These are phyloP conservation scores for Numida meleagris DNA, from an alignment of 2,113 vertebrate species.

Conservation along the genomic window DNA sequence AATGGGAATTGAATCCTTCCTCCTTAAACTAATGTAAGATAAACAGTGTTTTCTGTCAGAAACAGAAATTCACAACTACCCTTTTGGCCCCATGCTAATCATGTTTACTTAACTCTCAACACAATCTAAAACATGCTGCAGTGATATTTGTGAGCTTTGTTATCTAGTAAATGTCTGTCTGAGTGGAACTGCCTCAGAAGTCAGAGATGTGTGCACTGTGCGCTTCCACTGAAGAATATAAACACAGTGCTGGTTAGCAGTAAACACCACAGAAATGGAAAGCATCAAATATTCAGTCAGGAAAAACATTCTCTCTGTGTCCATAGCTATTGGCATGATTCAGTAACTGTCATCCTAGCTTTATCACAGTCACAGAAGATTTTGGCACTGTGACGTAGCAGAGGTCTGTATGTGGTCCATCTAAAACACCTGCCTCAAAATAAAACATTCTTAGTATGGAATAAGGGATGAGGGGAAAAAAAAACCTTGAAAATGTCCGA, in stretches of 20 bases:
- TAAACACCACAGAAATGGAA: background rate
- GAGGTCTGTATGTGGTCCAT: background rate
- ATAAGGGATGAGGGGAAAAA: fast-evolving
- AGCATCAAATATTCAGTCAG: background rate
- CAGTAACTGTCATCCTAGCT: background rate
- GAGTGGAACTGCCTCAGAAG: background rate
- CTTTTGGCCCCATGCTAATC: background rate
- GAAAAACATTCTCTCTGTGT: background rate
- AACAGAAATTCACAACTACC: conserved; percentile 12
- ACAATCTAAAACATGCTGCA: background rate
- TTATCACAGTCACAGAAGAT: background rate
- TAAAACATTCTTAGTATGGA: fast-evolving
- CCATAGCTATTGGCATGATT: background rate
- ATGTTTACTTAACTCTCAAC: conserved; percentile 34
- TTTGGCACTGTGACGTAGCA: background rate
- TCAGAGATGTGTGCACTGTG: background rate
- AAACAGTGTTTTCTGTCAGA: conserved; percentile 20
- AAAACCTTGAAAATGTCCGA: background rate
- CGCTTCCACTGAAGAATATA: background rate
- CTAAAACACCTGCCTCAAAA: background rate
- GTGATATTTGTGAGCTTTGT: conserved; percentile 9
- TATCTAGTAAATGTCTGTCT: conserved; percentile 29
- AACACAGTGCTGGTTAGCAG: background rate
- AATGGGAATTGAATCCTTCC: conserved; percentile 28
- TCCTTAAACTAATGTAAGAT: background rate